Base-by-base conservation (phyloP, 1,140 invertebrate species). In the Zaprionus ornatus region DNA sequence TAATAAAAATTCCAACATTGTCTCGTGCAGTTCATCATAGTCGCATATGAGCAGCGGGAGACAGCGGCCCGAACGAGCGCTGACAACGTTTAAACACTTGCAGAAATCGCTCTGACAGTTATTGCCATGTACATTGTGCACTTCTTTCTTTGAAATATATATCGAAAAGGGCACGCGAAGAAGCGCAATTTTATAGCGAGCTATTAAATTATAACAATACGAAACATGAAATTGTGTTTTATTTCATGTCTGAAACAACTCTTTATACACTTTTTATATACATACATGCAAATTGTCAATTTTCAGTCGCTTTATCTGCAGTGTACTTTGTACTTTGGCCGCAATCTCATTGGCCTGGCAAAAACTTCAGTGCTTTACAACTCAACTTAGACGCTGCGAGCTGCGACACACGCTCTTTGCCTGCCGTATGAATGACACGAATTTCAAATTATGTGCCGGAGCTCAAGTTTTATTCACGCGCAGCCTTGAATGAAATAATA, bases 1-100 rank as follows among this genome's bases (percentile, higher is more conserved):
- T 90, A 90, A 90, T 90, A 90, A 90, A 90, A 90, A 90, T 90
- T 90, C 85, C 85, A 90, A 90, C 85, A 90, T 90, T 90, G 85
- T 90, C 85, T 90, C 66, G 69, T 59, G 70, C 80, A 90, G 85
- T 90, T 90, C 85, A 90, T 90, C 85, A 90, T 90, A 73, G 77
- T 80, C 60, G 60, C 77, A 74, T 73, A 82, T 86, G 79, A 68
- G 59, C 76, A 79, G 79, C 73, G 57, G 77, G 67, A 73, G 79
- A 42, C 63, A 69, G 69, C 62, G 59, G 19, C 71, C 19, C 52
- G 64, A 79, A 45, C 67, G 57, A 60, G 57, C 70, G 64, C 70
- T 80, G 84, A 84, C 77, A 87, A 74, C 74, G 78, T 80, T 78
- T 64, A 69, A 72, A 52, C 69, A 74, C 74, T 75, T 60, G 48